Base-by-base conservation (phyloP, 2,797 vertebrate genomes). In the Melanotaenia maccullochi region DNA sequence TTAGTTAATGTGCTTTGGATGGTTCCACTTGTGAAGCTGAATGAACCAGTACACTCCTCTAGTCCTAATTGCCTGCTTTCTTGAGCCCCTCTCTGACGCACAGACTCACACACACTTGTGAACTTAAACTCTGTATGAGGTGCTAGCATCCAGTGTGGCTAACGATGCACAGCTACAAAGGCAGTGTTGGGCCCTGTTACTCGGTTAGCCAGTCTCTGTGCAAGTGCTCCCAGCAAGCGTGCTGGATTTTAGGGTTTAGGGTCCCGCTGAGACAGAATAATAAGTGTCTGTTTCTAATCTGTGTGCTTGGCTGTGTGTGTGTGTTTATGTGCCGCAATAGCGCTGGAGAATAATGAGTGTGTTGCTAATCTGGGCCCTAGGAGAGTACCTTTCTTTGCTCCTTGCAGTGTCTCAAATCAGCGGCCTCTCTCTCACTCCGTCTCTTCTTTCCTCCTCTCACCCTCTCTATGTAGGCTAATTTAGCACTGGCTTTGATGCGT, bases 261-360 rank as follows among this genome's bases (percentile, higher is more conserved):
- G 82, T 94, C 94, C 93, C 93, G 89, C 94, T 94, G 94, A 94
- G 94, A 91, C 92, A 71, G 93, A 94, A 95, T 95, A 96, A 95
- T 95, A 93, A 95, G 94, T 94, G 91, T 94, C 94, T 95, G 94
- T 94, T 95, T 94, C 94, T 95, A 95, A 96, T 95, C 94, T 95
- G 87, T 82, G 87, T 88, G 85, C 85, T 73, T 71, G 86, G 69
- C 71, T 75, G 78, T 83, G 71, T 70, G 67, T 70, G 67, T 85
- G 85, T 92, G 88, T 92, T 87, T 92, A 87, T 86, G 89, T 75
- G 89, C 68, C 82, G 79, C 82, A 65, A 77, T 80, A 75, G 69
- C 30, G 68, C 82, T 13, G 77, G 76, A 83, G 85, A 90, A 91
- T 90, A 91, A 92, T 92, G 91, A 89, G 87, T 92, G 93, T 94